These are phyloP conservation scores for Cephus pulcher DNA, from an alignment of 2,888 invertebrate genomes.

Conservation along the genomic window DNA sequence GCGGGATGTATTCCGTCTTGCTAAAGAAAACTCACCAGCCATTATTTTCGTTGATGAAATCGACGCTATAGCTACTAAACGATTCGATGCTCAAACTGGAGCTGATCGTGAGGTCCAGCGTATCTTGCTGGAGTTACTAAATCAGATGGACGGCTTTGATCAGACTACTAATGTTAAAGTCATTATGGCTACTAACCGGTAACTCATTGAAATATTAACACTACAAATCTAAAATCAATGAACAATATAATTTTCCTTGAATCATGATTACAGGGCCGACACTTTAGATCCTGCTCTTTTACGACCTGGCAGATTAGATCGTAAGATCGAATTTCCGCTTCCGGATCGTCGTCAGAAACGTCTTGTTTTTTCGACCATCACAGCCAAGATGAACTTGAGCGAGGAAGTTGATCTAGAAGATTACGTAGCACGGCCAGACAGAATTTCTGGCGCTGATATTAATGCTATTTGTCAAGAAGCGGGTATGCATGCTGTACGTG, in stretches of 20 bases:
- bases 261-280: slow-evolving; percentile 77
- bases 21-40: slow-evolving; percentile 98
- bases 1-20: slow-evolving; percentile 97
- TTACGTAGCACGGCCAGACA: slow-evolving; percentile 98
- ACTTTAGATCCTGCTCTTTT: slow-evolving; percentile 98
- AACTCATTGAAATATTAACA: slow-evolving; percentile 3
- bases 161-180: slow-evolving; percentile 99
- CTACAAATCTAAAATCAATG: not conserved
- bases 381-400: slow-evolving; percentile 95
- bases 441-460: slow-evolving; percentile 99
- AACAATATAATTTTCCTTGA: not conserved
- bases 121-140: slow-evolving; percentile 94
- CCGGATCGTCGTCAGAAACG: slow-evolving; percentile 95
- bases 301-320: slow-evolving; percentile 94
- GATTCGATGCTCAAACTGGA: slow-evolving; percentile 98
- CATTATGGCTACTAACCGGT: slow-evolving; percentile 68
- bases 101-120: slow-evolving; percentile 98
- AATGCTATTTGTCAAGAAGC: slow-evolving; percentile 99
- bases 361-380: slow-evolving; percentile 97
- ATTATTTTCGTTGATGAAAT: slow-evolving; percentile 99
- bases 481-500: slow-evolving; percentile 99
- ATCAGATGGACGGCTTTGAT: slow-evolving; percentile 99
- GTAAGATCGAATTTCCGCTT: slow-evolving; percentile 98
- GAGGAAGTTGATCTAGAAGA: slow-evolving; percentile 99
- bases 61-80: slow-evolving; percentile 99